Evolutionary conservation across 2,888 invertebrate genomes (phyloP).

Genomic region (Hanleya hanleyi): DNA sequence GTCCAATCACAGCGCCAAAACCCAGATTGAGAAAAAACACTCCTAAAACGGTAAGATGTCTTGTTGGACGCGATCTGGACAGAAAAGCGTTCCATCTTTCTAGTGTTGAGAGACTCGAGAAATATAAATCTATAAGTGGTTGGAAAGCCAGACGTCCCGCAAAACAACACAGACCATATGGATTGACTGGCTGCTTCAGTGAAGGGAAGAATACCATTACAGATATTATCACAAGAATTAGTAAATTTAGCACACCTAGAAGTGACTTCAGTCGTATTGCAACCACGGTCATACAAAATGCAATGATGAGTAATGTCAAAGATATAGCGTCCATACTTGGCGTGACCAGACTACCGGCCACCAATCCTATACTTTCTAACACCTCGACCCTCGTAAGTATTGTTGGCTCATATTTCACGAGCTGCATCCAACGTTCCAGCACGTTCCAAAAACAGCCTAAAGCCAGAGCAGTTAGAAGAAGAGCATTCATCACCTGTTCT

Average conservation of each 20-base stretch:
- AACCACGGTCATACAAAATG: constrained; percentile 58
- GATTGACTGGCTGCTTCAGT: constrained; percentile 52
- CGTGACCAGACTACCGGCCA: constrained; percentile 58
- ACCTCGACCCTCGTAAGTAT: constrained; percentile 52
- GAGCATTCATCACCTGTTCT: constrained; percentile 63
- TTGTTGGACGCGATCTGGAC: constrained; percentile 44
- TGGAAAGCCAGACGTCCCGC: constrained; percentile 58
- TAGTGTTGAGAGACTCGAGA: constrained; percentile 61
- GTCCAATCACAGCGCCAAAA: constrained; percentile 54
- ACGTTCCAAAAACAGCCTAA: constrained; percentile 60
- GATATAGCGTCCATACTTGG: constrained; percentile 52
- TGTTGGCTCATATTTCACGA: constrained; percentile 39
- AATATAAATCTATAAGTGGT: constrained; percentile 66
- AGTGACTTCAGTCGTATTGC: constrained; percentile 68
- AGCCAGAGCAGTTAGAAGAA: constrained; percentile 64
- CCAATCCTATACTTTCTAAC: constrained; percentile 65
- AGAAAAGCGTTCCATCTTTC: constrained; percentile 68
- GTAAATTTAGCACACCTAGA: constrained; percentile 53
- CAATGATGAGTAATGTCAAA: constrained; percentile 53
- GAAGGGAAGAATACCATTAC: constrained; percentile 54
- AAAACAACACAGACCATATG: constrained; percentile 66
- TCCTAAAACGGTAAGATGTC: constrained; percentile 51
- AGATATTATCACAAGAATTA: constrained; percentile 48
- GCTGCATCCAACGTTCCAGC: constrained; percentile 49
- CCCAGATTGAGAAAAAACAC: constrained; percentile 53